Evolutionary conservation across 2,113 vertebrate genomes (phyloP), one percentile per base, ranked within the genome.

Genomic region (Scartelaos histophorus): DNA sequence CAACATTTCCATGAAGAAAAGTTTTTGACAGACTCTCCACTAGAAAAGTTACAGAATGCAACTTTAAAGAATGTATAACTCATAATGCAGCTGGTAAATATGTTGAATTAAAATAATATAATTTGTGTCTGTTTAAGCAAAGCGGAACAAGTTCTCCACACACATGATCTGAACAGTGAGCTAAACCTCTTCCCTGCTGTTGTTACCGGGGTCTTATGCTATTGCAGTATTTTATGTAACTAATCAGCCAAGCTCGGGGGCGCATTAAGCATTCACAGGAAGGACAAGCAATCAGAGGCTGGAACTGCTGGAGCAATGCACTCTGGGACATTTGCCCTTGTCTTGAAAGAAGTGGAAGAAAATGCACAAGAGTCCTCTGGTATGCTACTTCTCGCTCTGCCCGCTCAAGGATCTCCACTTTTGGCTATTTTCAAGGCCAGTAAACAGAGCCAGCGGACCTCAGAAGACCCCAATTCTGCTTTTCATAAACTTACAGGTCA

Each of bases 381-480:
- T 46, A 29, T 38, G 25, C 11, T 67, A 15, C 45, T 38, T 45
- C 43, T 67, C 19, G n/a, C 67, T 62, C 15, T 35, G 29, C 29
- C 22, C 29, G 54, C 29, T 69, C 25, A 57, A 35, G 56, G 58
- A 56, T 49, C 45, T n/a, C 57, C 7, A 49, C 24, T 47, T 56
- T 61, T 24, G 43, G 49, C 46, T 45, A 62, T 46, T 60, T 61
- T 38, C 13, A 60, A n/a, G 13, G 49, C 13, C 45, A 38, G 70
- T 73, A 80, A 76, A 79, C 38, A 70, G 60, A 71, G 61, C 25
- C 15, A 0, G 22, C 45, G 70, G 22, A 49, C 19, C 66, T 46
- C 64, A 74, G 49, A 68, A 70, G 73, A 83, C 77, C 68, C 70
- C 38, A 9, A 15, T 25, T 16, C 16, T 66, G 43, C 72, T 73